These are phyloP conservation scores for Incurvaria masculella DNA, from an alignment of 2,888 invertebrate species.

Conservation along the genomic window DNA sequence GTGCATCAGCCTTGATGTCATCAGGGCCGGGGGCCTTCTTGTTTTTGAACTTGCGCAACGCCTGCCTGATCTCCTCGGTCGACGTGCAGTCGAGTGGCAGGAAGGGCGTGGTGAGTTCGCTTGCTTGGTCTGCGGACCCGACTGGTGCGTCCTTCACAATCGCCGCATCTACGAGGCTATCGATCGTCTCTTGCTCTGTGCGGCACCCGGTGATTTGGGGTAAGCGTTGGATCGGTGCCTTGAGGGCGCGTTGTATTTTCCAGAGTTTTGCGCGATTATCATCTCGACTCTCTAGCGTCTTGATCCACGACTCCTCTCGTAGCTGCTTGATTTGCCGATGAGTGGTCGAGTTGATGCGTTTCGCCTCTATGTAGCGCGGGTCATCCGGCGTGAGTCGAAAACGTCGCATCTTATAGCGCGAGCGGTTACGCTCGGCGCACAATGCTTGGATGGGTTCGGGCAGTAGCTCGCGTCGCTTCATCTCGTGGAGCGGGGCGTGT, in stretches of 20 bases:
- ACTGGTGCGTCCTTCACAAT: constrained; percentile 3
- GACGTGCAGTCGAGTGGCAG: constrained; percentile 7
- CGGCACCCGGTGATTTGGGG: constrained; percentile 2
- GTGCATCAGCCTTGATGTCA: constrained; percentile 9
- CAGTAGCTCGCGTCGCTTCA: background rate
- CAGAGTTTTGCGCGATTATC: constrained; percentile 5
- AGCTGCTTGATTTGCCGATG: background rate
- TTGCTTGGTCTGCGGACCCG: background rate
- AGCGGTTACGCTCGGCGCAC: constrained; percentile 3
- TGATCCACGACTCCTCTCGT: constrained; percentile 1
- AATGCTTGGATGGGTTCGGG: background rate
- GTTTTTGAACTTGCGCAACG: constrained; percentile 7
- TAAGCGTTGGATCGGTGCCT: background rate
- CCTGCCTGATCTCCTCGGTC: constrained; percentile 2
- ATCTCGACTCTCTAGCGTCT: constrained; percentile 2
- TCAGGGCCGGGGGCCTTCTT: constrained; percentile 9
- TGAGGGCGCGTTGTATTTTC: constrained; percentile 3
- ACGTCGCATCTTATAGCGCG: constrained; percentile 1
- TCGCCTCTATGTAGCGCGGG: constrained; percentile 1
- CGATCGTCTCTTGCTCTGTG: constrained; percentile 5
- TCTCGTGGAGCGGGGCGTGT: background rate
- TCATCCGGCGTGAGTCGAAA: background rate
- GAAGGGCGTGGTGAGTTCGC: constrained; percentile 3
- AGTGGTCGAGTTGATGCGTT: constrained; percentile 2
- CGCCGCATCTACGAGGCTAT: constrained; percentile 6